Evolutionary conservation across 2,113 vertebrate species (phyloP), one percentile per base, ranked within the genome.

Genomic region (Burhinus oedicnemus): DNA sequence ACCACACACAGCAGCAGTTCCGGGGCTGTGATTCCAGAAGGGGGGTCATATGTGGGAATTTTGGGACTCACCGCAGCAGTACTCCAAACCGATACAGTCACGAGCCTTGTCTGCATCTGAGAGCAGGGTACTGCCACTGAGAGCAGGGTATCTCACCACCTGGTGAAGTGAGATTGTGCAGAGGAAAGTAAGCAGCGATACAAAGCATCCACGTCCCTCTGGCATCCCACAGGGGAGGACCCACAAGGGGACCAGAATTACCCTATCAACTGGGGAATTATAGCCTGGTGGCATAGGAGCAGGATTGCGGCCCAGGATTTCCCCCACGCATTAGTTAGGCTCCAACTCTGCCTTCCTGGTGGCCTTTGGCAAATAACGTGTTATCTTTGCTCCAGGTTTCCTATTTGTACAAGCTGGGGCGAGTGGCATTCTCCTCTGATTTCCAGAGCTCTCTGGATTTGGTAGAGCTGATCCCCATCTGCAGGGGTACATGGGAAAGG

Each of bases 281-380:
- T 11, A 71, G 8, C 51, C 52, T 87, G 36, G 23, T 79, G 44
- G 49, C 2, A 4, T 7, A 58, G 64, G 20, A 88, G 32, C 21
- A 69, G 44, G 57, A 30, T 1, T 30, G 5, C 30, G 34, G 51
- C 19, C 25, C 47, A 69, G 36, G 25, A 69, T 60, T 83, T 49
- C 38, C 20, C n/a, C 3, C 27, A 1, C 1, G 1, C 34, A 27
- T 11, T 68, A 57, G 29, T 55, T 65, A 2, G 1, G 29, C 40
- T 87, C 29, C 34, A 87, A 2, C 7, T 60, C 78, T 89, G 54
- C 45, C 66, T 91, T 95, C 74, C 64, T 84, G 54, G 89, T 95
- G 84, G 87, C 51, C 62, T 85, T 87, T 91, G 71, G 74, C 89
- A 94, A 95, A 90, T 71, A 79, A 79, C 40, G 55, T 91, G 79